Base-by-base conservation (phyloP, 2,113 vertebrate genomes). In the Actinemys pallida region DNA sequence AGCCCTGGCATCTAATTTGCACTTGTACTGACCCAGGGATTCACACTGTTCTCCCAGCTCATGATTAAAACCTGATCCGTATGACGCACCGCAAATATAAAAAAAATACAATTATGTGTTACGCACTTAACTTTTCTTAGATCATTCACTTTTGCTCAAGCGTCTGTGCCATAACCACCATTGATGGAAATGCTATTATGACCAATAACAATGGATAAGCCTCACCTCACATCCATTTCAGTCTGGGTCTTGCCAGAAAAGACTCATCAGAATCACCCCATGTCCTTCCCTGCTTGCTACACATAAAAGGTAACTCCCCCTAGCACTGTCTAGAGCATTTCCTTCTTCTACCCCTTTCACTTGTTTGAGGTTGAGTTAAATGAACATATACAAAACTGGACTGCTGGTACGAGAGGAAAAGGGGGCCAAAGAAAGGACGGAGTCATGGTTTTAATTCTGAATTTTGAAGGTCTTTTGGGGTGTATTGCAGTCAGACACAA, bases 401-500 rank as follows among this genome's bases (percentile, higher is more conserved):
- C 20, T 75, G 22, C 39, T 25, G 20, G 20, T 24, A 75, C 20
- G 10, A 24, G 35, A 13, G 7, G 24, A 88, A 57, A 81, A 90
- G n/a, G 53, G 89, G 78, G 82, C 45, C 49, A n/a, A 89, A 88
- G 92, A 50, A 88, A 72, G 50, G 1, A 9, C 2, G 62, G 13
- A 84, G 83, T 92, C 84, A 83, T 9, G 88, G 49, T 27, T 92
- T 90, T 1, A 84, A 83, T 94, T 94, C 75, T 53, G 88, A 9
- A 25, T 87, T 2, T 84, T 2, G 35, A 13, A 27, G 11, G 39
- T 3, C 0, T 4, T 54, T 81, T 89, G 78, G 84, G 45, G 7
- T 52, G 49, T 35, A 88, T 75, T 85, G n/a, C 89, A 97, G 72
- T 96, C 96, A 96, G 96, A 92, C 93, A 81, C 89, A 81, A 95